Evolutionary conservation across 2,888 invertebrate genomes (phyloP), one percentile per base, ranked within the genome.

Genomic region (Eudasyphora cyanicolor): DNA sequence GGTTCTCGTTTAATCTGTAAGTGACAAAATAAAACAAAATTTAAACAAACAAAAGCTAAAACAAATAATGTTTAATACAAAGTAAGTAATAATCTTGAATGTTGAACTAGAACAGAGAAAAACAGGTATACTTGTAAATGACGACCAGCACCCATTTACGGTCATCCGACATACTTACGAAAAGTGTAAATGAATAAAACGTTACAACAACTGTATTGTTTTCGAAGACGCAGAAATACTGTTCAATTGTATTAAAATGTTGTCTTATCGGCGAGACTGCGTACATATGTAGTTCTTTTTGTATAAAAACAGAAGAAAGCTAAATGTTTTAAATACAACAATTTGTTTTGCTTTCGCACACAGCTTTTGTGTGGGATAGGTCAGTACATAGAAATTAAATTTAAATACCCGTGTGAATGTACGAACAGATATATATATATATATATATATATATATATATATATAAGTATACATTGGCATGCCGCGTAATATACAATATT

Each of bases 161-260:
- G 83, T 64, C 74, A 77, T 60, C 27, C 74, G 83, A 67, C 83
- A 83, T 29, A 80, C 80, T 77, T 54, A 71, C 70, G 69, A 57
- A 42, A 76, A 38, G 7, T n/a, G n/a, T n/a, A n/a, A n/a, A n/a
- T n/a, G n/a, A n/a, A n/a, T n/a, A n/a, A n/a, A n/a, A n/a, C n/a
- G n/a, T n/a, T n/a, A n/a, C 4, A 32, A 32, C 4, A 32, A 32
- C 32, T 32, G 5, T 32, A 32, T 32, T 32, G 32, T 32, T 32
- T n/a, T 32, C 32, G 32, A 6, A 32, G 32, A 4, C 8, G n/a
- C n/a, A n/a, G n/a, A n/a, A 32, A 32, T 32, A 32, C 8, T 32
- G 8, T 32, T 32, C 5, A 32, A 32, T 32, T 4, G 8, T 6
- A 32, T 32, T 8, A 32, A n/a, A 32, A 8, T 6, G 32, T 32